phyloP scores from a whole-genome alignment of 2,113 vertebrate species.

The Lepus europaeus region DNA sequence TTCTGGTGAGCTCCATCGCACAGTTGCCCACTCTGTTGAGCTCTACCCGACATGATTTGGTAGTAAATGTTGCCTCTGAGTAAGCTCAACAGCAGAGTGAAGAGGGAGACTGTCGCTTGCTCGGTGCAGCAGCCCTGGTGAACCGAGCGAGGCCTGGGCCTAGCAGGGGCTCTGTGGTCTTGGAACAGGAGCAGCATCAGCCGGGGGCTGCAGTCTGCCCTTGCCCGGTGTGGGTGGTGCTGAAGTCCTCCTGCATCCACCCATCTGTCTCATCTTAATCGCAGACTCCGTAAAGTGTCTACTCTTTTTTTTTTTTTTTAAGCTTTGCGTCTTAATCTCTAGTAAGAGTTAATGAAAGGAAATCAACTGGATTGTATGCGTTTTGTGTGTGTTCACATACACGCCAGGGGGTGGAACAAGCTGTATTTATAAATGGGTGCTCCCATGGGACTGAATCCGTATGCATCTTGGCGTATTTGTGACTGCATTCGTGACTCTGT shows the following conservation, averaged over 20 bases:
- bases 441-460: neutral
- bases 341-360: conserved; percentile 82
- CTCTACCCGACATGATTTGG: neutral
- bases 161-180: neutral
- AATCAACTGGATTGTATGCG: conserved; percentile 80
- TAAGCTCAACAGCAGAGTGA: neutral
- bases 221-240: conserved; percentile 67
- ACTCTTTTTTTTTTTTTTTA: conserved; percentile 80
- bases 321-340: conserved; percentile 84
- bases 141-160: neutral
- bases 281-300: conserved; percentile 83
- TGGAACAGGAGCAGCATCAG: conserved; percentile 6
- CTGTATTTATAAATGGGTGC: neutral
- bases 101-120: neutral
- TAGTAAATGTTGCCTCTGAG: conserved; percentile 26
- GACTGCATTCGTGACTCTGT: neutral
- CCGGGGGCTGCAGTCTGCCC: neutral
- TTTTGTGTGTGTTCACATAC: conserved; percentile 53
- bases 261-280: conserved; percentile 87
- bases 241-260: conserved; percentile 77
- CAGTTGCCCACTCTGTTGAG: neutral
- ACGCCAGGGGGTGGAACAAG: neutral
- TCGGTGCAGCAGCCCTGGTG: conserved; percentile 58
- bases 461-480: neutral
- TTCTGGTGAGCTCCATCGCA: neutral